These are phyloP conservation scores for Pogonomyrmex californicus DNA, from an alignment of 1,140 invertebrate genomes.

Conservation along the genomic window DNA sequence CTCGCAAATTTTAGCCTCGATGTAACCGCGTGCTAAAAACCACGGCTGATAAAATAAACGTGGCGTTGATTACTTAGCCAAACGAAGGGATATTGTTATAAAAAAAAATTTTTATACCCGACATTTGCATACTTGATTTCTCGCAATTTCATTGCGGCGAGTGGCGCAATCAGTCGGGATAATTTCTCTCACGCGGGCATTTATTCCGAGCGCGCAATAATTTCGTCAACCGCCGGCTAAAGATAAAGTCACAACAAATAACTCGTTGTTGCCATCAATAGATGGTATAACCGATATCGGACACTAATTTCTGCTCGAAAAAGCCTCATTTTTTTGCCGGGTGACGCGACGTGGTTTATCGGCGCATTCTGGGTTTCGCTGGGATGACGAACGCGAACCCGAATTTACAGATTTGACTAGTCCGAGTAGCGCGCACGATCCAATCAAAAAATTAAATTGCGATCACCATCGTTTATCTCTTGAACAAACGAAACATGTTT, in stretches of 20 bases:
- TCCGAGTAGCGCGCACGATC: conserved; percentile 24
- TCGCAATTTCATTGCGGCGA: not conserved
- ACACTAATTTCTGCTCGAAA: conserved; percentile 42
- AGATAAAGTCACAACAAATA: conserved; percentile 59
- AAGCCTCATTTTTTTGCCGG: conserved; percentile 39
- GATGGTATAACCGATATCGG: conserved; percentile 19
- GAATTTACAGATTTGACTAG: conserved; percentile 57
- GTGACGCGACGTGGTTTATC: conserved; percentile 48
- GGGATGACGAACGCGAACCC: conserved; percentile 32
- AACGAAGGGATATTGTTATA: not conserved
- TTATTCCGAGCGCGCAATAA: conserved; percentile 17
- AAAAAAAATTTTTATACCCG: conserved; percentile 23
- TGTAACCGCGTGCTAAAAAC: conserved; percentile 3
- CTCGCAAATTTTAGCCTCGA: conserved; percentile 57
- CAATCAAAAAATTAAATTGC: conserved; percentile 64
- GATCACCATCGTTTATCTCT: conserved; percentile 55
- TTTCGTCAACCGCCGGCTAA: conserved; percentile 14
- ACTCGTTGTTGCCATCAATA: conserved; percentile 23
- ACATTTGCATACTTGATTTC: conserved; percentile 49
- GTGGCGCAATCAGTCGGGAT: conserved; percentile 34
- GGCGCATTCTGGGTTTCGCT: conserved; percentile 25
- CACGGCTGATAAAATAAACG: not conserved
- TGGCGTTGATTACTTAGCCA: conserved; percentile 22
- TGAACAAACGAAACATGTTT: conserved; percentile 48
- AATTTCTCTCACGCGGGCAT: conserved; percentile 38